phyloP scores from a whole-genome alignment of 2,888 invertebrate species.

The Netelia fuscicornis region DNA sequence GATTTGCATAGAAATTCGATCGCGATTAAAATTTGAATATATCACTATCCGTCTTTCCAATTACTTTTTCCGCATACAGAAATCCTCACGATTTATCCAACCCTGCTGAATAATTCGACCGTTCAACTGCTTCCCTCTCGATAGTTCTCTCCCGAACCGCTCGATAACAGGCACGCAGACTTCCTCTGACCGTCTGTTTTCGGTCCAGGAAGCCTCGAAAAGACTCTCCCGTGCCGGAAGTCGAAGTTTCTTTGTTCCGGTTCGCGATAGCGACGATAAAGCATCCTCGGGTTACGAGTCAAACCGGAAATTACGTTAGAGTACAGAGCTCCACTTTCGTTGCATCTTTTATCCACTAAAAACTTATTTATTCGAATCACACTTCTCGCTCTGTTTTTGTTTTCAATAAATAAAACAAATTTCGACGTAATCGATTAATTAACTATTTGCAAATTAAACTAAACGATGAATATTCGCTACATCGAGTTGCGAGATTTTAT shows the following conservation, averaged over 20 bases:
- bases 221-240: constrained; percentile 6
- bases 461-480: no score
- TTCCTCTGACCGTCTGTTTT: constrained; percentile 14
- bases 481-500: no score
- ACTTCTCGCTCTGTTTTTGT: constrained; percentile 1
- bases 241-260: constrained; percentile 28
- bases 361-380: background rate
- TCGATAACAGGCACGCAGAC: constrained; percentile 26
- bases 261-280: constrained; percentile 18
- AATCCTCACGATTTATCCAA: background rate
- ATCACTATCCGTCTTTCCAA: background rate
- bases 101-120: background rate
- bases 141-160: constrained; percentile 14
- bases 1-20: no score
- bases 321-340: background rate
- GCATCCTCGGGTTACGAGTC: constrained; percentile 12
- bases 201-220: constrained; percentile 28
- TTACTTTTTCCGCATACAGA: background rate
- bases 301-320: constrained; percentile 55
- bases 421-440: background rate
- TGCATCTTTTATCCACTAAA: constrained; percentile 6
- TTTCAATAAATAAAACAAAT: background rate
- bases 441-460: background rate
- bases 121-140: background rate
- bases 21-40: no score